Percentiles rank a stretch among this genome's conserved stretches.
These are phyloP conservation scores for Acrocephalus arundinaceus DNA, from an alignment of 2,113 vertebrate genomes.

Conservation along the genomic window DNA sequence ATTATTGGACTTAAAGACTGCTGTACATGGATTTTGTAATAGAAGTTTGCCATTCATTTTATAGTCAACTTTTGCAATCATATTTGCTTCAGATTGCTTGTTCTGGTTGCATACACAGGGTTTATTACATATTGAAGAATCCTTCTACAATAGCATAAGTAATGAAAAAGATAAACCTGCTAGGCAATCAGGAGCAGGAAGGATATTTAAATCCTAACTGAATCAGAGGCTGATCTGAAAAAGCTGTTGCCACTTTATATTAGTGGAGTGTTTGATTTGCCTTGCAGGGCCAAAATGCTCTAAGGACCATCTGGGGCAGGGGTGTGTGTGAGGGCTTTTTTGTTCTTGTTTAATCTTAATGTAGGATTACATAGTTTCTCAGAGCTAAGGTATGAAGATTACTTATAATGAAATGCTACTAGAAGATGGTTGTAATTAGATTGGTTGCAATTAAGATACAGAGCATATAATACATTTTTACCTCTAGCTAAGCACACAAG, in stretches of 20 bases:
- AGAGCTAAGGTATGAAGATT: background rate
- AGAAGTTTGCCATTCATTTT: background rate
- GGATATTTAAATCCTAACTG: conserved; percentile 15
- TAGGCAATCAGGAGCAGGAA: background rate
- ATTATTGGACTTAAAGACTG: background rate
- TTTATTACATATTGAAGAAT: background rate
- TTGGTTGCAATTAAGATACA: conserved; percentile 8
- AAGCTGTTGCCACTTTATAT: conserved; percentile 16
- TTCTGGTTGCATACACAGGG: background rate
- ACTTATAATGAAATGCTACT: conserved; percentile 13
- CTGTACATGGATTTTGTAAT: background rate
- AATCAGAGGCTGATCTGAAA: conserved; percentile 5
- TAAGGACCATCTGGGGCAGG: conserved; percentile 7
- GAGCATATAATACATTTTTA: background rate
- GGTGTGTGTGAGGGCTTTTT: background rate
- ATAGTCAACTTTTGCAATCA: background rate
- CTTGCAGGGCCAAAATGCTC: background rate
- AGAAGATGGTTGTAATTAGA: conserved; percentile 25
- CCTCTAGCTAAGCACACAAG: conserved; percentile 27
- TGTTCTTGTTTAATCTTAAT: background rate
- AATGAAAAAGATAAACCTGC: background rate
- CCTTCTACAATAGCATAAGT: background rate
- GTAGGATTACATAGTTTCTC: conserved; percentile 20
- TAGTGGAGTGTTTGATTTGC: background rate
- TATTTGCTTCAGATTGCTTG: background rate